Base-by-base conservation (phyloP, 2,113 vertebrate species). In the Alouatta palliata region DNA sequence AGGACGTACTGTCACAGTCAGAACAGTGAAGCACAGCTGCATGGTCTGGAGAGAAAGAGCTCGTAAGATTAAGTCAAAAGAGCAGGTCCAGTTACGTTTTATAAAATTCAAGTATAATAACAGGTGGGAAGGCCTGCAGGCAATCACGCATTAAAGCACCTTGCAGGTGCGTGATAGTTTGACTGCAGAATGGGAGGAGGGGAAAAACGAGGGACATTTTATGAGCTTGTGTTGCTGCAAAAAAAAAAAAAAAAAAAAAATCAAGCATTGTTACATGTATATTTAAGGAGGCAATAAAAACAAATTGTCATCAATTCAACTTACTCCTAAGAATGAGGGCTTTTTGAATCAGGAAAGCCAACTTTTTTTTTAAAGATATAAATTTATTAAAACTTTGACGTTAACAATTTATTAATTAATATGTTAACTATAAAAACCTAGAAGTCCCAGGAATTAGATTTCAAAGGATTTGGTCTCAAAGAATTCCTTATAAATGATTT, bases 311-410 rank as follows among this genome's bases (percentile, higher is more conserved):
- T 70, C 43, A 25, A 76, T 87, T 76, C 16, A 81, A 76, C 30
- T 77, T 87, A 88, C 4, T 90, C 35, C 30, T 70, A 94, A 84
- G 73, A 94, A 95, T 13, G 87, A 73, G 80, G 43, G 43, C 43
- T 79, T 77, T 90, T 0, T 66, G 30, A 96, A 66, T 61, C 32
- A 58, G 70, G 23, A 90, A 92, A 87, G 92, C 10, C n/a, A 81
- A 71, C 8, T 92, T 21, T 66, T 61, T 12, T 83, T 93, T n/a
- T n/a, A n/a, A 97, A 70, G 21, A 79, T 6, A 98, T 96, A 97
- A 90, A 98, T 97, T 98, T 98, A 98, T 99, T 99, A 98, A 98
- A 98, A 98, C 87, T 98, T 98, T 97, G 97, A 98, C 98, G 97
- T 98, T 98, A 98, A 98, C 97, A 97, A 98, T 98, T 98, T 98